Evolutionary conservation across 2,888 invertebrate genomes (phyloP).

Genomic region (Drosophila kanekoi): DNA sequence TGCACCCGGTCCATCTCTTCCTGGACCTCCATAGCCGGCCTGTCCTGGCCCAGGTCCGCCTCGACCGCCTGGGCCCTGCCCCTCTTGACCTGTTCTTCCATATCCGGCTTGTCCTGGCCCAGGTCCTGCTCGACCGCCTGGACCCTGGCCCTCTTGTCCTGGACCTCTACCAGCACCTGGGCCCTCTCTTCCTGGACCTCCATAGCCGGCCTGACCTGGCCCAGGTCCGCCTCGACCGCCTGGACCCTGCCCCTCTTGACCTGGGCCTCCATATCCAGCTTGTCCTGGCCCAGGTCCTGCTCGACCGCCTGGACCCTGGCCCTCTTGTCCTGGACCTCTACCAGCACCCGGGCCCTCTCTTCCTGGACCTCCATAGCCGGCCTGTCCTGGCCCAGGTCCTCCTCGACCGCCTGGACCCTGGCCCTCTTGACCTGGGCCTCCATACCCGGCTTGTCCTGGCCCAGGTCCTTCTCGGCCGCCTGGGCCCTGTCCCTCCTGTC

Average conservation of each 20-base stretch:
- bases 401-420: neutral
- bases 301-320: neutral
- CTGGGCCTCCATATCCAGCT: too few relatives aligned
- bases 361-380: neutral
- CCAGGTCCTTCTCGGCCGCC: neutral
- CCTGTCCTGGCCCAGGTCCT: neutral
- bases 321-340: too few relatives aligned
- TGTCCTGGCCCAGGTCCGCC: neutral
- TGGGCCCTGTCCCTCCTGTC: too few relatives aligned
- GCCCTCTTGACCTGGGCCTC: neutral
- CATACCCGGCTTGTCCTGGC: neutral
- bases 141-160: neutral
- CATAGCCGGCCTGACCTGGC: slow-evolving; percentile 1
- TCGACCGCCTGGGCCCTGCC: too few relatives aligned
- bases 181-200: neutral
- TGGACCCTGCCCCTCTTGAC: neutral
- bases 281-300: too few relatives aligned
- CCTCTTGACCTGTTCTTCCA: too few relatives aligned
- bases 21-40: neutral
- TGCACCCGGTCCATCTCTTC: too few relatives aligned
- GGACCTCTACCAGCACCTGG: neutral
- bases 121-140: too few relatives aligned
- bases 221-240: neutral
- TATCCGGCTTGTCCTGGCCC: too few relatives aligned
- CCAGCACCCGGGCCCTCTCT: neutral